Evolutionary conservation across 2,113 vertebrate species (phyloP).

Genomic region (Syngnathus typhle): DNA sequence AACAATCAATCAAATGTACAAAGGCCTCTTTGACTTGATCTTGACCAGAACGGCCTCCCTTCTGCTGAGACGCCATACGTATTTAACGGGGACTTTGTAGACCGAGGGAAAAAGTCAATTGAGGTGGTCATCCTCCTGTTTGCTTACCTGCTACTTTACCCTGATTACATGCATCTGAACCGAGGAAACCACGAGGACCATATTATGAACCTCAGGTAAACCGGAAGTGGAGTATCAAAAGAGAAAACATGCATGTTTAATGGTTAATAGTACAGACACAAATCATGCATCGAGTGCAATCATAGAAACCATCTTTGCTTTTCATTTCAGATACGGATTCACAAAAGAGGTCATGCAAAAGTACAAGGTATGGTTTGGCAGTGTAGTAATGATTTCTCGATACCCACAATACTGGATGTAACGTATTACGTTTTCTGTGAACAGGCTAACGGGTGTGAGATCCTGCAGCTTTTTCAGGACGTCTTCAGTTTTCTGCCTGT

Average conservation of each 20-base stretch:
- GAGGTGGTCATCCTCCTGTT: conserved; percentile 88
- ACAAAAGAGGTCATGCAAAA: conserved; percentile 90
- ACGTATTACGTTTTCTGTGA: background rate
- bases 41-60: conserved; percentile 88
- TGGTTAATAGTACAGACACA: background rate
- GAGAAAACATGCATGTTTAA: no score
- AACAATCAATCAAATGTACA: no score
- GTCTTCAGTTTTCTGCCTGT: conserved; percentile 89
- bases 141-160: conserved; percentile 86
- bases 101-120: conserved; percentile 87
- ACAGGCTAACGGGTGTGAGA: conserved; percentile 78
- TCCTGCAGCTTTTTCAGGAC: conserved; percentile 81
- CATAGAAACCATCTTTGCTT: background rate
- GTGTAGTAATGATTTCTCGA: background rate
- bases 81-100: conserved; percentile 97
- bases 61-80: conserved; percentile 83
- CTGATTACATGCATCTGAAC: conserved; percentile 87
- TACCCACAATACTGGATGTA: background rate
- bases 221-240: background rate
- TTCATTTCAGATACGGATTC: conserved; percentile 85
- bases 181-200: conserved; percentile 97
- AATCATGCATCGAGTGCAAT: background rate
- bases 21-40: background rate
- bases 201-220: conserved; percentile 89
- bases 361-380: conserved; percentile 78